Percentiles rank a stretch among this genome's conserved stretches.
These are phyloP conservation scores for Ciconia stormi DNA, from an alignment of 2,113 vertebrate genomes.

Conservation along the genomic window DNA sequence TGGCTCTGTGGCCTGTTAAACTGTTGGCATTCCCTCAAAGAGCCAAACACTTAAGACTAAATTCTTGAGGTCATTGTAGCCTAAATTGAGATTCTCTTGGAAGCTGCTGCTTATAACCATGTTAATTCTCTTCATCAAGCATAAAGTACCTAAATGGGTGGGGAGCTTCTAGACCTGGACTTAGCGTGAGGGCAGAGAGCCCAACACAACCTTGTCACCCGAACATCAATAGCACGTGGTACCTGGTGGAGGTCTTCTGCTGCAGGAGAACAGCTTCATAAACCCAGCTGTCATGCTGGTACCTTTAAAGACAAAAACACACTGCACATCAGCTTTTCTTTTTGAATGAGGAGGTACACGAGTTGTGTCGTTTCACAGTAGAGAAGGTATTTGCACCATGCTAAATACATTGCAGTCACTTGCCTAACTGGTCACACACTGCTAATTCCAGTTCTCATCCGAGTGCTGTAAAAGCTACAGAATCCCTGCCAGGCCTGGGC, in stretches of 20 bases:
- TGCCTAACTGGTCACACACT: neutral
- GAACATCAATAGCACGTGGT: fast-evolving
- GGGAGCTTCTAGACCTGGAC: neutral
- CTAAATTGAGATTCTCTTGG: neutral
- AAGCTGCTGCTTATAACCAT: neutral
- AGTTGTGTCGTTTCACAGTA: neutral
- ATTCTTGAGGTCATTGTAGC: neutral
- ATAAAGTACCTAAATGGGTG: neutral
- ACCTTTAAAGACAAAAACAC: neutral
- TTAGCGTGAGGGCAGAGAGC: neutral
- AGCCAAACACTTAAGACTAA: neutral
- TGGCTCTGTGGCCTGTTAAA: neutral
- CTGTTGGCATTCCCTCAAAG: neutral
- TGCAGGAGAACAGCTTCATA: neutral
- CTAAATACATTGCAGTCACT: neutral
- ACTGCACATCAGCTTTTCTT: neutral
- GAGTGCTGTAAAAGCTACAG: neutral
- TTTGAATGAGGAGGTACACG: neutral
- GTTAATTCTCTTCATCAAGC: neutral
- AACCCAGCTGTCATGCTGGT: neutral
- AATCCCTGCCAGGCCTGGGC: neutral
- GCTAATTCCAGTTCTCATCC: neutral
- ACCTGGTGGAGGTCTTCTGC: neutral
- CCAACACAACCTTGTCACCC: neutral
- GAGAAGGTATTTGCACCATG: neutral